phyloP scores from a whole-genome alignment of 1,140 invertebrate species.

The Leptestheria dahalacensis region DNA sequence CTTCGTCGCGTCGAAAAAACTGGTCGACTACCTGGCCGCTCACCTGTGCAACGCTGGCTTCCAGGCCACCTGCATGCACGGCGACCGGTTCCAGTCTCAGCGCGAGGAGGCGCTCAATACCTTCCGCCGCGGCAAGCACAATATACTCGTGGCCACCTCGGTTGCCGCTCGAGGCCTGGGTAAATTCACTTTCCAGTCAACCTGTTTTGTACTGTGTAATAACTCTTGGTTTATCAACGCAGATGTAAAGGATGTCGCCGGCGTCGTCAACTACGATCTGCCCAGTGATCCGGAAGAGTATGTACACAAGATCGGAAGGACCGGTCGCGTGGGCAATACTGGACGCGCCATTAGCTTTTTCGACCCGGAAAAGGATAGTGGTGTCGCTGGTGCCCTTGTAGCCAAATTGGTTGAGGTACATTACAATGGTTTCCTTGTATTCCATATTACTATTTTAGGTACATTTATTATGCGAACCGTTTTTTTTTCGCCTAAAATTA shows the following conservation, averaged over 20 bases:
- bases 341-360: constrained; percentile 81
- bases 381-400: constrained; percentile 45
- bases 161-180: constrained; percentile 76
- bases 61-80: constrained; percentile 79
- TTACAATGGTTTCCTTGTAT: constrained; percentile 4
- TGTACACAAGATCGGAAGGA: constrained; percentile 87
- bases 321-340: constrained; percentile 79
- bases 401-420: constrained; percentile 45
- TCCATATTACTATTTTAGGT: constrained; percentile 1
- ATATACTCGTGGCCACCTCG: constrained; percentile 79
- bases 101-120: constrained; percentile 71
- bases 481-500: too few species aligned
- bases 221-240: constrained; percentile 14
- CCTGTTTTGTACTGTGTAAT: too few species aligned
- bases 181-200: constrained; percentile 24
- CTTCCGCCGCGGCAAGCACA: constrained; percentile 56
- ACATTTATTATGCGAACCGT: not conserved
- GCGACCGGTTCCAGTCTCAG: constrained; percentile 74
- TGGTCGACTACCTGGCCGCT: constrained; percentile 72
- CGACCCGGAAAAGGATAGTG: constrained; percentile 43
- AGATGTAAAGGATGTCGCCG: constrained; percentile 67
- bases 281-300: constrained; percentile 81
- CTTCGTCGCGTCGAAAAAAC: constrained; percentile 79
- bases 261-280: constrained; percentile 81
- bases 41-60: constrained; percentile 49